Conservation (phyloP, 2,113 vertebrate species). For the Nanorana parkeri region DNA sequence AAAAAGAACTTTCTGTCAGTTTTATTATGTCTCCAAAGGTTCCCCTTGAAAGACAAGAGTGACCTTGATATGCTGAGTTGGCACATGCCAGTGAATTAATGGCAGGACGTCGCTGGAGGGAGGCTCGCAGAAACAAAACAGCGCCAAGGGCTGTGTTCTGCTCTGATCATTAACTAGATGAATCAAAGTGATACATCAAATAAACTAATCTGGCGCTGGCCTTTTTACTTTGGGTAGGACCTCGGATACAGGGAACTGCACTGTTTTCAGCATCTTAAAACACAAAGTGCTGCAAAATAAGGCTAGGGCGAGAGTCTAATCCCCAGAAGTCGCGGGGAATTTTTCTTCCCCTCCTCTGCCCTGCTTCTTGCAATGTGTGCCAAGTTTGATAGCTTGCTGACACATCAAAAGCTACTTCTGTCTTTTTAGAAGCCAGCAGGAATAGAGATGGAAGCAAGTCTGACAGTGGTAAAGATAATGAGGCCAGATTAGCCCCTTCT, state of each 20-base stretch:
- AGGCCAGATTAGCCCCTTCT: conserved; percentile 25
- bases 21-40: conserved; percentile 89
- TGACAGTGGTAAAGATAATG: conserved; percentile 32
- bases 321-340: conserved; percentile 13
- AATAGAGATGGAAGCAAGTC: conserved; percentile 15
- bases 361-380: conserved; percentile 5
- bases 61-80: conserved; percentile 84
- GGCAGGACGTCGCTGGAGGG: conserved; percentile 77
- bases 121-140: conserved; percentile 78
- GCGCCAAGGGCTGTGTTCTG: conserved; percentile 72
- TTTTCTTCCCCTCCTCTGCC: neutral
- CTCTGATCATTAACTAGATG: conserved; percentile 78
- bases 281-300: conserved; percentile 33
- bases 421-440: conserved; percentile 4
- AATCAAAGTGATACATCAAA: conserved; percentile 79
- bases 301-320: conserved; percentile 12
- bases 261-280: conserved; percentile 22
- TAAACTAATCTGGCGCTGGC: conserved; percentile 73
- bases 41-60: conserved; percentile 85
- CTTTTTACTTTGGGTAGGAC: conserved; percentile 43
- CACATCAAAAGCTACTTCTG: conserved; percentile 39
- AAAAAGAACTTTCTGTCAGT: conserved; percentile 87
- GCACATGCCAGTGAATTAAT: conserved; percentile 86
- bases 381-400: conserved; percentile 35
- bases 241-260: neutral